phyloP scores from a whole-genome alignment of 2,113 vertebrate genomes.

The Ceyx cyanopectus region DNA sequence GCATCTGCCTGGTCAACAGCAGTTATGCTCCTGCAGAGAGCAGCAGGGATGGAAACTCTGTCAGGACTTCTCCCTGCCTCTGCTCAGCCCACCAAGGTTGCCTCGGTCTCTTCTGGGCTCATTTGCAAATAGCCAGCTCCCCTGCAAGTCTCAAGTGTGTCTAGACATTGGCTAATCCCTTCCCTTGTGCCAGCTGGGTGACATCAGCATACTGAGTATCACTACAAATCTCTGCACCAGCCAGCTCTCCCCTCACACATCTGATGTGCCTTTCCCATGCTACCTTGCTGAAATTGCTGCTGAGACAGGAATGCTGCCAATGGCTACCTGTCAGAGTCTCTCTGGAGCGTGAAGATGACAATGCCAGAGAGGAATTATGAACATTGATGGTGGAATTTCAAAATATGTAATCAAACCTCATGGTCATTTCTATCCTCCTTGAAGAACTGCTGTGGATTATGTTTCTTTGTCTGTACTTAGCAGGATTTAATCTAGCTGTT shows the following conservation, averaged over 20 bases:
- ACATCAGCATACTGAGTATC: conserved; percentile 29
- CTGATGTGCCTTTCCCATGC: not conserved
- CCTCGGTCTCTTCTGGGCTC: not conserved
- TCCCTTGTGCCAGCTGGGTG: conserved; percentile 29
- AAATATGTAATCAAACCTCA: not conserved
- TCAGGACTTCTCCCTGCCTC: not conserved
- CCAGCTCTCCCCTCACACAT: not conserved
- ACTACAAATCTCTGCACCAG: not conserved
- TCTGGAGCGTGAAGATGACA: not conserved
- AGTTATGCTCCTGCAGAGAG: rapidly evolving
- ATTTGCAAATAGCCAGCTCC: conserved; percentile 27
- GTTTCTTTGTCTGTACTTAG: not conserved
- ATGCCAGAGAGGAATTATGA: not conserved
- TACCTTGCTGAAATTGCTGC: not conserved
- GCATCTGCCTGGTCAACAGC: not conserved
- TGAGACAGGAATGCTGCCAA: not conserved
- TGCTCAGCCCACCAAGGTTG: not conserved
- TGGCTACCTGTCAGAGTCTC: not conserved
- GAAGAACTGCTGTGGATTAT: not conserved
- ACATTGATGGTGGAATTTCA: not conserved
- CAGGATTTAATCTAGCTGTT: not conserved
- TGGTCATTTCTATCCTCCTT: not conserved
- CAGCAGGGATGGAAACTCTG: not conserved
- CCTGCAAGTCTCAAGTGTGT: not conserved
- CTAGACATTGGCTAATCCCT: conserved; percentile 44